phyloP scores from a whole-genome alignment of 2,888 invertebrate species.

The Allophyes oxyacanthae region DNA sequence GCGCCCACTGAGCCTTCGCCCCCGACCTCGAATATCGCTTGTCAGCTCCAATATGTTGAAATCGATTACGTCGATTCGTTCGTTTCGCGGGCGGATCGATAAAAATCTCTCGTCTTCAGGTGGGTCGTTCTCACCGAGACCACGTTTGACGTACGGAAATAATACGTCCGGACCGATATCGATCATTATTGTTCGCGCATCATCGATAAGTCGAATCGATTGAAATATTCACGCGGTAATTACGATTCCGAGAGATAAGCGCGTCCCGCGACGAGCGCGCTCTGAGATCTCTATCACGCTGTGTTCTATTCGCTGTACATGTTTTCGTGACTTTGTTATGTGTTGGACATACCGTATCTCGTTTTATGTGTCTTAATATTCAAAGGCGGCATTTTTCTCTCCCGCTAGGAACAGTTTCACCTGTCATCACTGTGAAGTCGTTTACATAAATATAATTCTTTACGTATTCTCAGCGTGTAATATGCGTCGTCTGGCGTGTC shows the following conservation, averaged over 20 bases:
- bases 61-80: slow-evolving; percentile 82
- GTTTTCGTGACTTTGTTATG: slow-evolving; percentile 71
- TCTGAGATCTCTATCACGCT: slow-evolving; percentile 70
- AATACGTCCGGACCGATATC: slow-evolving; percentile 75
- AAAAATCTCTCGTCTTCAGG: slow-evolving; percentile 73
- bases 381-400: slow-evolving; percentile 74
- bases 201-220: slow-evolving; percentile 81
- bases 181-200: slow-evolving; percentile 82
- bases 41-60: slow-evolving; percentile 83
- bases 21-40: slow-evolving; percentile 81
- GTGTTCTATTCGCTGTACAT: slow-evolving; percentile 73
- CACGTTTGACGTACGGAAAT: slow-evolving; percentile 79
- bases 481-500: slow-evolving; percentile 63
- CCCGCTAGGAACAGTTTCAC: slow-evolving; percentile 80
- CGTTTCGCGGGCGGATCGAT: slow-evolving; percentile 76
- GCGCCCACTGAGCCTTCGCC: slow-evolving; percentile 83
- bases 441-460: slow-evolving; percentile 82
- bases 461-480: slow-evolving; percentile 79
- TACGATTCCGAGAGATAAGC: slow-evolving; percentile 82
- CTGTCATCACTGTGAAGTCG: slow-evolving; percentile 77
- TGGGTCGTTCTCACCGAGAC: slow-evolving; percentile 68
- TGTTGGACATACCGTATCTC: slow-evolving; percentile 69
- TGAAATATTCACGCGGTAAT: slow-evolving; percentile 86
- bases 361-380: slow-evolving; percentile 73
- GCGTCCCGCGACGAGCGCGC: slow-evolving; percentile 66